Evolutionary conservation across 1,140 invertebrate genomes (phyloP), one percentile per base, ranked within the genome.

Genomic region (Cotesia typhae): DNA sequence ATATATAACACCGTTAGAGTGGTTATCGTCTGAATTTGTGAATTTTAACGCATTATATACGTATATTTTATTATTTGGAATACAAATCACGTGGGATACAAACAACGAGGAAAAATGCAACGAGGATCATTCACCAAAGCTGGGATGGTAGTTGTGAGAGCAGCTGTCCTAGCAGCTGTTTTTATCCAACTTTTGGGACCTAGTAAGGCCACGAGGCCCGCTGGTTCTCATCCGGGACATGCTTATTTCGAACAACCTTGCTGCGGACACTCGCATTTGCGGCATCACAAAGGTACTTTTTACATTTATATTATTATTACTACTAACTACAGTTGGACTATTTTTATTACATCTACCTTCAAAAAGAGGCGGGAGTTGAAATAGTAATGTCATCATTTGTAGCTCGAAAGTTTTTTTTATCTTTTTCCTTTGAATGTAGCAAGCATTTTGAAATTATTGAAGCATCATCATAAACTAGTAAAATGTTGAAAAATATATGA

Each of bases 241-340:
- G 85, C 85, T 77, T 87, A 87, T 75, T 87, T 86, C 76, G 86
- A 87, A 68, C 86, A 87, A 72, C 86, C 86, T 66, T 87, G 85
- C 74, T 87, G 86, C 75, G 85, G 85, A 72, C 81, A 81, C 59
- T 85, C 84, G 63, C 86, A 85, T 75, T 84, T 87, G 35, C 82
- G 86, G 72, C 86, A 87, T 79, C 86, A 87, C 69, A 87, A 87
- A 87, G 86, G 86, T 47, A 10, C 28, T 28, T 28, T 28, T 28
- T 28, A 47, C 6, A 9, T 87, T 74, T 72, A 76, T 70, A 35
- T 41, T 36, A 20, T 53, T 55, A 9, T n/a, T 38, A 5, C 12
- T 37, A 55, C 57, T 17, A 35, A 12, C 37, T 61, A 36, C 52
- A 55, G 60, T 67, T 38, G 47, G 52, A 63, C n/a, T n/a, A 63